phyloP scores from a whole-genome alignment of 2,888 invertebrate genomes.

The Ichneumoninae sp. region DNA sequence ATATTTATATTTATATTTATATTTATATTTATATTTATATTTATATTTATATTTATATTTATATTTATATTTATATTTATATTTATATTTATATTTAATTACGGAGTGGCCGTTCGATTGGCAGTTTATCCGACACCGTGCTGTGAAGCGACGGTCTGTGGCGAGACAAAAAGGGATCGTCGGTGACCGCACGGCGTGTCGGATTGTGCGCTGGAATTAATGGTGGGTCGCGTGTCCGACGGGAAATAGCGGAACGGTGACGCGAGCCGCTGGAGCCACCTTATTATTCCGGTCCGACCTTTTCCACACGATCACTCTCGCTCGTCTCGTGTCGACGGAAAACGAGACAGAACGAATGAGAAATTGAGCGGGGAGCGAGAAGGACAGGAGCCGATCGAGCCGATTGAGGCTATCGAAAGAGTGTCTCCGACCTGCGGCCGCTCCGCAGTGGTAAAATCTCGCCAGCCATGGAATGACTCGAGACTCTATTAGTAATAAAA shows the following conservation, averaged over 20 bases:
- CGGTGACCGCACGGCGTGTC: slow-evolving; percentile 30
- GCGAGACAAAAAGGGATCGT: slow-evolving; percentile 45
- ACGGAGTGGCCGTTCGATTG: background rate
- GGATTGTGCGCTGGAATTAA: slow-evolving; percentile 66
- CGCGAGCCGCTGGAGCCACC: slow-evolving; percentile 66
- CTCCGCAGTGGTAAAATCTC: slow-evolving; percentile 19
- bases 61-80: too few relatives aligned
- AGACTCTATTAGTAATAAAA: slow-evolving; percentile 5
- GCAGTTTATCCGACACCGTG: background rate
- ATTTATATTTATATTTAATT: too few relatives aligned
- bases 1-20: too few relatives aligned
- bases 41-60: too few relatives aligned
- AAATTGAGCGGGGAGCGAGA: slow-evolving; percentile 37
- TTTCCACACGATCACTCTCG: slow-evolving; percentile 61
- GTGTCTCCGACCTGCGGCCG: slow-evolving; percentile 30
- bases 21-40: too few relatives aligned
- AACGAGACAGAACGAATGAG: slow-evolving; percentile 51
- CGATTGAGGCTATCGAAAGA: slow-evolving; percentile 28
- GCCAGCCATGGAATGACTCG: slow-evolving; percentile 14
- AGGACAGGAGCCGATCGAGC: background rate
- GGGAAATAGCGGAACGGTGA: slow-evolving; percentile 78
- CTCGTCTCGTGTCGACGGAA: slow-evolving; percentile 27
- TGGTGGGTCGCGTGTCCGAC: slow-evolving; percentile 72
- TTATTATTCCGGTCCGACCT: slow-evolving; percentile 55
- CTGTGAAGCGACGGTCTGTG: background rate